These are phyloP conservation scores for Echiichthys vipera DNA, from an alignment of 2,797 vertebrate genomes.

Conservation along the genomic window DNA sequence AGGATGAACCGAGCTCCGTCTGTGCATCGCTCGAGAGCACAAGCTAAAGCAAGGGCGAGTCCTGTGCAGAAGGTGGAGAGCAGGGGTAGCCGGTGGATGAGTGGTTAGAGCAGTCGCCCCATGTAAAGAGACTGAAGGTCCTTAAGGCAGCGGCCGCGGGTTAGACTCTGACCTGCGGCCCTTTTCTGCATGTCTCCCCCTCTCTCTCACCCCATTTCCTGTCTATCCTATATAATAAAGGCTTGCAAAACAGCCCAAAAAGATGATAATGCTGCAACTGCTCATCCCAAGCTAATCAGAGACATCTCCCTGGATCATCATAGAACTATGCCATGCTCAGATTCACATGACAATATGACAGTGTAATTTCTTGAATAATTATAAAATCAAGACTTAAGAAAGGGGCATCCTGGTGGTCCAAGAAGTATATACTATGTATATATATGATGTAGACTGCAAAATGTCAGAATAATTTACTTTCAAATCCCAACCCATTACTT, in stretches of 20 bases:
- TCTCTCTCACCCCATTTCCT: no score
- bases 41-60: constrained; percentile 2
- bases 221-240: no score
- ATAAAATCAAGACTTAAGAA: background rate
- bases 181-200: no score
- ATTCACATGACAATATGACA: background rate
- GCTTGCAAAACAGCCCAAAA: no score
- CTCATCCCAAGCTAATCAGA: no score
- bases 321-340: background rate
- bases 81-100: no score
- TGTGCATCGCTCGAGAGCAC: constrained; percentile 2
- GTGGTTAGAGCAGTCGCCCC: no score
- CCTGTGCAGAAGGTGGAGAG: background rate
- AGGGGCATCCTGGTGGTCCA: constrained; percentile 11
- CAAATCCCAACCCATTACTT: constrained; percentile 48
- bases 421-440: background rate
- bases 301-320: background rate
- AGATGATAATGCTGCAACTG: no score
- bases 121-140: no score
- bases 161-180: no score
- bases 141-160: no score
- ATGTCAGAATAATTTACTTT: constrained; percentile 48
- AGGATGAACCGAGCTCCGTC: constrained; percentile 9
- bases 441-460: constrained; percentile 31
- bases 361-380: constrained; percentile 1